Evolutionary conservation across 2,888 invertebrate genomes (phyloP).

Genomic region (Scaptomyza caliginosa): DNA sequence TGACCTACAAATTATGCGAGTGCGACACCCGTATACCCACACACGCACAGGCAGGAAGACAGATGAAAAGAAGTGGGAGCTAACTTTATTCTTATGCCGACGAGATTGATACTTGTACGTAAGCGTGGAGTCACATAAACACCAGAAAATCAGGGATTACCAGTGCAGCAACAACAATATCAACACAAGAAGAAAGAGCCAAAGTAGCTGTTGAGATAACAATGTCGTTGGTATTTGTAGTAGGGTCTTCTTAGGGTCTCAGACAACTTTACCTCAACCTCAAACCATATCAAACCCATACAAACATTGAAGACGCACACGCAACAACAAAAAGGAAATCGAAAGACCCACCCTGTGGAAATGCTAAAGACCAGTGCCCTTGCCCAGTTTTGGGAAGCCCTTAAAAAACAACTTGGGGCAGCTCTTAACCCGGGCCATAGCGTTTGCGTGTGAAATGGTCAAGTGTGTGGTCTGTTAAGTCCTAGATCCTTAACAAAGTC

Average conservation of each 20-base stretch:
- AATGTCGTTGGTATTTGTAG: conserved; percentile 31
- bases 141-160: conserved; percentile 55
- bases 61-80: not conserved
- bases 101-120: conserved; percentile 7
- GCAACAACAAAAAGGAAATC: not conserved
- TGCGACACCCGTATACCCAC: conserved; percentile 50
- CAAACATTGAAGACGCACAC: conserved; percentile 15
- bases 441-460: conserved; percentile 60
- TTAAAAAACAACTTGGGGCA: conserved; percentile 17
- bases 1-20: conserved; percentile 79
- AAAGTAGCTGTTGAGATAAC: conserved; percentile 15
- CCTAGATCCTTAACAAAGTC: not conserved
- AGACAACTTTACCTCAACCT: conserved; percentile 20
- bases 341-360: conserved; percentile 13
- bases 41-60: conserved; percentile 5
- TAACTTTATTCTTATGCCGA: conserved; percentile 19
- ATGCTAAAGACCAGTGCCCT: conserved; percentile 7
- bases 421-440: conserved; percentile 36
- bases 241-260: conserved; percentile 16
- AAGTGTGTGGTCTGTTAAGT: conserved; percentile 13
- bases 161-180: conserved; percentile 21
- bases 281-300: conserved; percentile 16
- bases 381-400: conserved; percentile 4
- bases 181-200: conserved; percentile 4
- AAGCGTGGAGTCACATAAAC: conserved; percentile 22